phyloP scores from a whole-genome alignment of 2,797 vertebrate species.

The Choloepus didactylus region DNA sequence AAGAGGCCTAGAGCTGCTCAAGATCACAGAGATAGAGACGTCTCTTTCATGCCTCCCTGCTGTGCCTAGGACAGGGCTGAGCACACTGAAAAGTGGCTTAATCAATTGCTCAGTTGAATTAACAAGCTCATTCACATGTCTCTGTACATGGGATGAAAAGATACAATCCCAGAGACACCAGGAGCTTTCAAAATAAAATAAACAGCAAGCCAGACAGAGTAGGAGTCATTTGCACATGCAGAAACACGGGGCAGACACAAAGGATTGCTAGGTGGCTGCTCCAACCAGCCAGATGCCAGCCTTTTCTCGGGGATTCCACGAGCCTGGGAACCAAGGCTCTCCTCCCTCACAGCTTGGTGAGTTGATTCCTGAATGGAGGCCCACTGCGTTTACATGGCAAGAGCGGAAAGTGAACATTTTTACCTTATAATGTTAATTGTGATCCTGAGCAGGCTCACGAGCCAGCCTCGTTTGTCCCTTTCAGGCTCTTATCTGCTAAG shows the following conservation, averaged over 20 bases:
- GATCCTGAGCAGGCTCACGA: neutral
- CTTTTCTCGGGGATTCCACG: neutral
- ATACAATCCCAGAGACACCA: conserved; percentile 65
- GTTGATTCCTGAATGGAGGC: neutral
- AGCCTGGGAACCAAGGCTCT: conserved; percentile 23
- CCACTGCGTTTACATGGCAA: neutral
- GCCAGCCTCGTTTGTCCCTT: neutral
- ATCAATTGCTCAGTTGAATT: conserved; percentile 67
- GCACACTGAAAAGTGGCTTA: conserved; percentile 67
- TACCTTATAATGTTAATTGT: neutral
- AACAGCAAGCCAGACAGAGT: conserved; percentile 68
- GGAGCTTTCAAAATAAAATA: conserved; percentile 74
- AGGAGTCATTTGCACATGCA: conserved; percentile 41
- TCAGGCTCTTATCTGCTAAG: neutral
- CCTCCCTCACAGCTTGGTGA: neutral
- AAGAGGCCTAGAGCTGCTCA: neutral
- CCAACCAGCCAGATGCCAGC: neutral
- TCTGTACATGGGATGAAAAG: conserved; percentile 60
- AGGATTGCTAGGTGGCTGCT: conserved; percentile 34
- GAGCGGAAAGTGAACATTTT: conserved; percentile 33
- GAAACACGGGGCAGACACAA: conserved; percentile 70
- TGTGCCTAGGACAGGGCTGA: neutral
- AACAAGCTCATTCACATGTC: conserved; percentile 79
- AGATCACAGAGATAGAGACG: conserved; percentile 31
- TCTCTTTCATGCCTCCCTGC: neutral